Evolutionary conservation across 2,113 vertebrate genomes (phyloP), one percentile per base, ranked within the genome.

Genomic region (Dicerorhinus sumatrensis): DNA sequence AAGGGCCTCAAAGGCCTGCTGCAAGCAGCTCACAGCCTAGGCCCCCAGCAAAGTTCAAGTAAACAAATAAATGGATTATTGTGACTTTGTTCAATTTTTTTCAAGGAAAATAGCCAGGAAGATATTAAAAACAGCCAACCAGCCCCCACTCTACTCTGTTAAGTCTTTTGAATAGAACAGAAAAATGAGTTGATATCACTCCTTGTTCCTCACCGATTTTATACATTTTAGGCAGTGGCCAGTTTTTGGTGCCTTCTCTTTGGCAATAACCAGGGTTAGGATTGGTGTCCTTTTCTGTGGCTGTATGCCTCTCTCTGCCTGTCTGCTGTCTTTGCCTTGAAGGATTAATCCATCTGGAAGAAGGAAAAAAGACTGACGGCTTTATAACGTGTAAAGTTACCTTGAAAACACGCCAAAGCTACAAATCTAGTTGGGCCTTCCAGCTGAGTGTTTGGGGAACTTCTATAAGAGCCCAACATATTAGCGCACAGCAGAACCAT

Each of bases 341-440:
- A 81, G 67, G 72, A 69, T 36, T 63, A 97, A 89, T 75, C 72
- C 77, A 84, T n/a, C 42, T 60, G 25, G 77, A 86, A 97, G 46
- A 75, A 76, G 60, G 21, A 58, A 48, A 76, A 25, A 65, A 75
- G 10, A 39, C 12, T 31, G 18, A 88, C 23, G 31, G 9, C 63
- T 91, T 95, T 85, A 89, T 72, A 69, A 81, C 10, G 31, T 39
- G 82, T 81, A 73, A 92, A 93, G 82, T 96, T 94, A 83, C 84
- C n/a, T 65, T 84, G 21, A 91, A 94, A 86, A 87, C 31, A 89
- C 56, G 17, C 18, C 79, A 65, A 93, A 54, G 54, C 63, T 97
- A 46, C 60, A 89, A 72, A 93, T 76, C 56, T 76, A 46, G 21
- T 60, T 86, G 65, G 54, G 33, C n/a, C 48, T 86, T 95, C 25